Conservation (phyloP, 2,113 vertebrate genomes). For the Serinus canaria region DNA sequence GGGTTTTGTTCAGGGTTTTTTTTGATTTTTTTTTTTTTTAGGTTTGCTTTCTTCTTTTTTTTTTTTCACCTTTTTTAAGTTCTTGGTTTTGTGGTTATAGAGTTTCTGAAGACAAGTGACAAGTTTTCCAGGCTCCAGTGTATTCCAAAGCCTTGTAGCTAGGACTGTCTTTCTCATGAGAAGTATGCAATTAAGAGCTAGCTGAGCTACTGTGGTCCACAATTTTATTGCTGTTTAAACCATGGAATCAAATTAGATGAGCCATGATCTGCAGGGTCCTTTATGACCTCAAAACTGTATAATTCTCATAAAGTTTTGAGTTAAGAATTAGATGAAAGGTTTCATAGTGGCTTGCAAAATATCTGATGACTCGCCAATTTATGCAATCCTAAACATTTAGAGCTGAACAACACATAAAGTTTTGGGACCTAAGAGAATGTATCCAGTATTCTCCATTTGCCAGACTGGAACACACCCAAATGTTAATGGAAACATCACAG, state of each 20-base stretch:
- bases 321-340: neutral
- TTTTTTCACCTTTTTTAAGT: neutral
- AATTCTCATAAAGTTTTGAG: neutral
- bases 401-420: neutral
- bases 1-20: rapidly evolving
- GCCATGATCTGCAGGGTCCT: neutral
- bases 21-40: neutral
- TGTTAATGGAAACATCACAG: neutral
- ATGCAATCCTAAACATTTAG: neutral
- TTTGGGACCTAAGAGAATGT: neutral
- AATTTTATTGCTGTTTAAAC: neutral
- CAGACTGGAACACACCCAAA: neutral
- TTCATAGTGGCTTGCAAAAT: neutral
- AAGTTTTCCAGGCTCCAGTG: neutral
- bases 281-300: neutral
- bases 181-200: neutral
- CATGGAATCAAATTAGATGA: neutral
- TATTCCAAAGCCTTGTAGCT: neutral
- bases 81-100: neutral
- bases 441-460: neutral
- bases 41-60: neutral
- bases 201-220: neutral
- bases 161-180: neutral
- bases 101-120: neutral
- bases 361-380: neutral